Conservation (phyloP, 2,113 vertebrate genomes). For the Cebidichthys violaceus region DNA sequence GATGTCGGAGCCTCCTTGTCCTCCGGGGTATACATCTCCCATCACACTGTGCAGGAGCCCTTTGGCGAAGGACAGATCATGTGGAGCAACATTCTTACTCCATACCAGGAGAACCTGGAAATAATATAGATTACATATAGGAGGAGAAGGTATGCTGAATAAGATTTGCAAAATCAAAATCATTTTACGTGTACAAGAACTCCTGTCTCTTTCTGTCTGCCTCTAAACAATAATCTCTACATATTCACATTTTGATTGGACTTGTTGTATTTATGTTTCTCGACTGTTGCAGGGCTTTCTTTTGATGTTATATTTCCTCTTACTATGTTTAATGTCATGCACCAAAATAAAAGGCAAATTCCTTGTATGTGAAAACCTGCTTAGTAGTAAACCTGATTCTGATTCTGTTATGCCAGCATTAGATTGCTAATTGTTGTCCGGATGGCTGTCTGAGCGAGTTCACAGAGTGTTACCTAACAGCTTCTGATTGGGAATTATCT, state of each 20-base stretch:
- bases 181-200: not conserved
- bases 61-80: conserved; percentile 70
- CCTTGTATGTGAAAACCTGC: not conserved
- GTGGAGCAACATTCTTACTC: conserved; percentile 69
- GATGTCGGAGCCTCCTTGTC: conserved; percentile 4
- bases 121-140: not conserved
- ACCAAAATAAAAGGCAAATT: not conserved
- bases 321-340: not conserved
- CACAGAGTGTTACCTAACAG: conserved; percentile 29
- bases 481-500: conserved; percentile 42
- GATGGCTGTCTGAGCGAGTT: not conserved
- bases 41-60: conserved; percentile 64
- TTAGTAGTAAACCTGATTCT: not conserved
- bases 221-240: not conserved
- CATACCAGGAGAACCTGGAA: conserved; percentile 74
- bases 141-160: not conserved
- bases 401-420: not conserved
- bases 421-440: not conserved
- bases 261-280: not conserved
- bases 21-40: conserved; percentile 31
- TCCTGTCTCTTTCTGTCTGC: too few relatives aligned
- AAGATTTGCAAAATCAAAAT: not conserved
- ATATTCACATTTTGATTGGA: not conserved
- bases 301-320: not conserved
- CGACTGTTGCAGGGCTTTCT: not conserved